Conservation (phyloP, 2,113 vertebrate species). For the Leptobrachium leishanense region DNA sequence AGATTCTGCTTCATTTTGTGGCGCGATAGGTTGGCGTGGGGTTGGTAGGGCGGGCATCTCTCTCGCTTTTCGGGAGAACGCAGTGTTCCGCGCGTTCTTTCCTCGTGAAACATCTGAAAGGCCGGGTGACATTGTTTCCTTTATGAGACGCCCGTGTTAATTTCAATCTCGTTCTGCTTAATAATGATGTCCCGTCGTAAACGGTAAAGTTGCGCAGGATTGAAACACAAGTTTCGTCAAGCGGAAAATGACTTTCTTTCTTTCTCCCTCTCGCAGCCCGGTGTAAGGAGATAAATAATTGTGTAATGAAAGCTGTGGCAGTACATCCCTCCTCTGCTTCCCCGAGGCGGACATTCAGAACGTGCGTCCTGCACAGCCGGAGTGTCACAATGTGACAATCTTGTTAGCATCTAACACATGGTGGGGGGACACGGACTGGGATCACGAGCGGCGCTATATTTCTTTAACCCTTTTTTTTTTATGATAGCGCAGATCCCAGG, state of each 20-base stretch:
- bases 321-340: constrained; percentile 29
- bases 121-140: background rate
- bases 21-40: no score
- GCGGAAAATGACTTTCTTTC: constrained; percentile 42
- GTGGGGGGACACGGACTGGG: background rate
- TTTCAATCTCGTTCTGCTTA: constrained; percentile 26
- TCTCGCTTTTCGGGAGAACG: background rate
- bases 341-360: constrained; percentile 26
- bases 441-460: background rate
- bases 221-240: constrained; percentile 41
- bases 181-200: constrained; percentile 34
- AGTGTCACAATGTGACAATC: constrained; percentile 40
- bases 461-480: constrained; percentile 2
- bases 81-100: background rate
- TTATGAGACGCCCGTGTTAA: constrained; percentile 11
- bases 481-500: background rate
- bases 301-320: constrained; percentile 34
- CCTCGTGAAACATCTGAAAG: background rate
- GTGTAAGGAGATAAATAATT: constrained; percentile 50
- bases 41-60: background rate
- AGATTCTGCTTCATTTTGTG: no score
- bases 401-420: constrained; percentile 39
- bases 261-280: constrained; percentile 1
- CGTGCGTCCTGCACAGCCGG: constrained; percentile 25
- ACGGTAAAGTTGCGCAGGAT: constrained; percentile 18